phyloP scores from a whole-genome alignment of 2,113 vertebrate species.

The Petroica traversi region DNA sequence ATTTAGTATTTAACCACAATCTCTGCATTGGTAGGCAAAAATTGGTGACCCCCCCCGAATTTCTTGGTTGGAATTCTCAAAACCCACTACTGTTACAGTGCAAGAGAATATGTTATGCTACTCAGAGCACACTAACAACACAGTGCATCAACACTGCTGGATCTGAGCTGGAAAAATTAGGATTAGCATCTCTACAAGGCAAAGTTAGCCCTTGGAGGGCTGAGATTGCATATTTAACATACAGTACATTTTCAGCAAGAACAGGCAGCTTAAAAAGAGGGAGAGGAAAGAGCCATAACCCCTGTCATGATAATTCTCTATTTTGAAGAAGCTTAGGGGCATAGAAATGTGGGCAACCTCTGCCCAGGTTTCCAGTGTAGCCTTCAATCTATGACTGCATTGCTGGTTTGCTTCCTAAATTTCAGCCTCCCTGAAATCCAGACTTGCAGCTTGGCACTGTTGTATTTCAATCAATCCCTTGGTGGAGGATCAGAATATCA shows the following conservation, averaged over 20 bases:
- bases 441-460: constrained; percentile 46
- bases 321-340: not conserved
- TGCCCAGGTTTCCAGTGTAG: not conserved
- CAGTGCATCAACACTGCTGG: not conserved
- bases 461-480: constrained; percentile 75
- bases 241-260: not conserved
- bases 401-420: constrained; percentile 33
- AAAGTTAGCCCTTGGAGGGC: not conserved
- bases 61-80: not conserved
- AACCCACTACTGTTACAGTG: not conserved
- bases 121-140: not conserved
- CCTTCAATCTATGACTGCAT: not conserved
- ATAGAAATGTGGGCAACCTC: not conserved
- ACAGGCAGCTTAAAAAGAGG: not conserved
- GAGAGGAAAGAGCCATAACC: not conserved
- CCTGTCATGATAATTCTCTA: not conserved
- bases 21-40: not conserved
- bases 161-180: not conserved
- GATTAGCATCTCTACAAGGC: not conserved
- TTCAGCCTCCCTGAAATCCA: constrained; percentile 55
- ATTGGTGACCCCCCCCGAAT: not conserved
- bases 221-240: not conserved
- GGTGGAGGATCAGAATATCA: constrained; percentile 58
- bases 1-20: not conserved
- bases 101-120: not conserved